Base-by-base conservation (phyloP, 2,113 vertebrate species). In the Rallus limicola region DNA sequence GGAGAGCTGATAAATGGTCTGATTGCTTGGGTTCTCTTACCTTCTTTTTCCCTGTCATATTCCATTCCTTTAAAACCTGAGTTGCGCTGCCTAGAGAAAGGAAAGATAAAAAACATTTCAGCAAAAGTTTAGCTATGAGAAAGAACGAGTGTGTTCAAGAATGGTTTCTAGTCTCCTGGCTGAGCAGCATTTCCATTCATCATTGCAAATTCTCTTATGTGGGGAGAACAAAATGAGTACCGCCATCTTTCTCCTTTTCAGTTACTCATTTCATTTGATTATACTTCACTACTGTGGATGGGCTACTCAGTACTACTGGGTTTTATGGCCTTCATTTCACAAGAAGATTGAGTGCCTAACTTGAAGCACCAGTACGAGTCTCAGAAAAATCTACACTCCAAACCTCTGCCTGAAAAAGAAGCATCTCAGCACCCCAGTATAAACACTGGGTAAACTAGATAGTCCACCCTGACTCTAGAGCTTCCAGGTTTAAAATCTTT, bases 51-150 rank as follows among this genome's bases (percentile, higher is more conserved):
- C 98, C 98, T 56, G 97, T 97, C 97, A 98, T 97, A 88, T 98
- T 98, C 98, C 98, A 98, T 95, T 98, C 98, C 94, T 98, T 98
- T 11, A 98, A 94, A 85, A 98, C 98, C 92, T 98, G 98, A 97
- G 93, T 23, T 87, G 98, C 98, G 0, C 98, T 98, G 50, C 98
- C 98, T 98, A 92, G 11, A 90, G 20, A 87, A 92, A 95, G 79
- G 11, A 95, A 95, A 97, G 62, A 97, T 29, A 97, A 94, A 90
- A 95, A 48, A 20, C 53, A 62, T 58, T 95, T 97, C 71, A 98
- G 82, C 13, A 90, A 8, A 72, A 74, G 44, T 55, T 86, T 40
- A 69, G 24, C 59, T 36, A 18, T 13, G 23, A 70, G 34, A 77
- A 93, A 86, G 28, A 95, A 72, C 11, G 71, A 42, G 12, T 8